phyloP scores from a whole-genome alignment of 2,113 vertebrate genomes.

The Gymnarchus niloticus region DNA sequence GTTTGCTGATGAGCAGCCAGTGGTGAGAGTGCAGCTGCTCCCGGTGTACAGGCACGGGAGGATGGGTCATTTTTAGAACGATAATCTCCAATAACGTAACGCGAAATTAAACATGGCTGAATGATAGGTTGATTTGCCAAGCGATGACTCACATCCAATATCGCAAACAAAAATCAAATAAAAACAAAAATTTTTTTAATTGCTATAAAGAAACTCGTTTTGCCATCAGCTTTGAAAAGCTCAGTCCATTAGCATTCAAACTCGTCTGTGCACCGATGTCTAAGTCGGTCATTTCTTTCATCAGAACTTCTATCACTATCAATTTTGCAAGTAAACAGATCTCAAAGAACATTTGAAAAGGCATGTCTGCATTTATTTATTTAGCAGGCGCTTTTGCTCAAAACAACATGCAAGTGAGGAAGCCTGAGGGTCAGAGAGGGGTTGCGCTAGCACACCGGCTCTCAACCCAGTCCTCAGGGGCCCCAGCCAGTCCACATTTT shows the following conservation, averaged over 20 bases:
- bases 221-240: background rate
- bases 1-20: constrained; percentile 12
- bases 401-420: too few relatives aligned
- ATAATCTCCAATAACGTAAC: constrained; percentile 16
- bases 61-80: constrained; percentile 17
- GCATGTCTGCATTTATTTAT: too few relatives aligned
- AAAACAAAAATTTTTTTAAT: background rate
- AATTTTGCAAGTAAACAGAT: background rate
- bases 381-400: too few relatives aligned
- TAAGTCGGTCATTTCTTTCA: background rate
- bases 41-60: background rate
- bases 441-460: too few relatives aligned
- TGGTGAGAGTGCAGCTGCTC: background rate
- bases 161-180: constrained; percentile 1
- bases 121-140: constrained; percentile 12
- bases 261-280: background rate
- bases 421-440: too few relatives aligned
- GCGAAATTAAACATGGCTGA: background rate
- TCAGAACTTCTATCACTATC: background rate
- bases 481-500: too few relatives aligned
- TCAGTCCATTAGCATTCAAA: background rate
- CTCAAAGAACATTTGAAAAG: background rate
- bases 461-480: too few relatives aligned
- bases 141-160: constrained; percentile 8
- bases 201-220: constrained; percentile 8